phyloP scores from a whole-genome alignment of 2,113 vertebrate genomes.

The Chaetura pelagica region DNA sequence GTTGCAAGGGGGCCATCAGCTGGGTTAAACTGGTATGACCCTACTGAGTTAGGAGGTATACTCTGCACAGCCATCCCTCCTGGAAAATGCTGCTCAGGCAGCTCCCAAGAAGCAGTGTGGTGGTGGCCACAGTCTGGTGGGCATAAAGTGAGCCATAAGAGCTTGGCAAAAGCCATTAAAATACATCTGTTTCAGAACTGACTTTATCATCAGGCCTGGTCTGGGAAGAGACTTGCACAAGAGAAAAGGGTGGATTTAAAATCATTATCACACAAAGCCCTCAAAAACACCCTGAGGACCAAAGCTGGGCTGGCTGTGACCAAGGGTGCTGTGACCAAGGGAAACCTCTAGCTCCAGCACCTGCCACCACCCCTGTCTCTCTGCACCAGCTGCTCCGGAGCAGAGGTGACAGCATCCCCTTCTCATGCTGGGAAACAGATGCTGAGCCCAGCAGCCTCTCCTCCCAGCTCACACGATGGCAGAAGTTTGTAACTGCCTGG shows the following conservation, averaged over 20 bases:
- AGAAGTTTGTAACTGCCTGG: not conserved
- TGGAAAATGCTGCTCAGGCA: not conserved
- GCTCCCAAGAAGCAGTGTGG: not conserved
- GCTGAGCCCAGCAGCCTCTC: not conserved
- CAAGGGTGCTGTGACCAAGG: not conserved
- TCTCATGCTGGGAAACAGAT: not conserved
- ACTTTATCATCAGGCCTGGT: not conserved
- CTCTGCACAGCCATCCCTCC: not conserved
- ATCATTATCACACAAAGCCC: not conserved
- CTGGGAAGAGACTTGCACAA: not conserved
- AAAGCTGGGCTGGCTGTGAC: not conserved
- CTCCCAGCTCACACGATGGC: not conserved
- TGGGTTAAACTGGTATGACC: not conserved
- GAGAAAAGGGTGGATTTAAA: not conserved
- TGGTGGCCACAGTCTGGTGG: not conserved
- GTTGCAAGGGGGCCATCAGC: not conserved
- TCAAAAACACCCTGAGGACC: not conserved
- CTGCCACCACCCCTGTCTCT: not conserved
- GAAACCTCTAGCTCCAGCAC: not conserved
- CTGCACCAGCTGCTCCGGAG: not conserved
- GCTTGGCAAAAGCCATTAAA: not conserved
- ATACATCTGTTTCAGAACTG: not conserved
- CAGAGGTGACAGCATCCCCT: not conserved
- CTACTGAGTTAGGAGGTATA: not conserved
- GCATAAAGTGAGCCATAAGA: not conserved